These are phyloP conservation scores for Keiferia lycopersicella DNA, from an alignment of 2,888 invertebrate genomes.

Conservation along the genomic window DNA sequence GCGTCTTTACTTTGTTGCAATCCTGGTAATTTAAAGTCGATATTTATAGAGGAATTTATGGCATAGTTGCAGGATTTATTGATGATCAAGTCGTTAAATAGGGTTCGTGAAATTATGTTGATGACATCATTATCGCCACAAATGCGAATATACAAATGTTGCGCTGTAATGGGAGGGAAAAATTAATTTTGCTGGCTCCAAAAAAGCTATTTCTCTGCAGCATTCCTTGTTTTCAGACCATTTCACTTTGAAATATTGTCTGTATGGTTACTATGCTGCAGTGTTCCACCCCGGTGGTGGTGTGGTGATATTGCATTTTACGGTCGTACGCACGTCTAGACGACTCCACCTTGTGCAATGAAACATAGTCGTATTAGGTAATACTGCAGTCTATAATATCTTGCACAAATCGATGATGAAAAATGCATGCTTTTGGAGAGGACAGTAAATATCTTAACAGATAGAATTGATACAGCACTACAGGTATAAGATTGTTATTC, in stretches of 20 bases:
- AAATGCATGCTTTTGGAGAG: too few species aligned
- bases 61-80: conserved; percentile 3
- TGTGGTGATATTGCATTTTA: neutral
- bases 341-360: conserved; percentile 31
- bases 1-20: neutral
- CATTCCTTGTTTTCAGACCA: neutral
- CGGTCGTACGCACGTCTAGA: conserved; percentile 57
- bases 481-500: too few species aligned
- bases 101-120: neutral
- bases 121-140: neutral
- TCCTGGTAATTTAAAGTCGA: conserved; percentile 6
- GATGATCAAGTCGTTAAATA: neutral
- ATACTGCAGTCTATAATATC: neutral
- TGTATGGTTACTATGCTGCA: conserved; percentile 4
- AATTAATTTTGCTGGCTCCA: neutral
- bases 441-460: too few species aligned
- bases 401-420: neutral
- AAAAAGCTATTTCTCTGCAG: neutral
- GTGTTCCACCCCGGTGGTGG: neutral
- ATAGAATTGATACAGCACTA: too few species aligned
- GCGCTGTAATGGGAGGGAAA: neutral
- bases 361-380: neutral
- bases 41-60: neutral
- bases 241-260: neutral
- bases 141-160: neutral